These are phyloP conservation scores for Drosophila melanocephala DNA, from an alignment of 2,888 invertebrate species.

Conservation along the genomic window DNA sequence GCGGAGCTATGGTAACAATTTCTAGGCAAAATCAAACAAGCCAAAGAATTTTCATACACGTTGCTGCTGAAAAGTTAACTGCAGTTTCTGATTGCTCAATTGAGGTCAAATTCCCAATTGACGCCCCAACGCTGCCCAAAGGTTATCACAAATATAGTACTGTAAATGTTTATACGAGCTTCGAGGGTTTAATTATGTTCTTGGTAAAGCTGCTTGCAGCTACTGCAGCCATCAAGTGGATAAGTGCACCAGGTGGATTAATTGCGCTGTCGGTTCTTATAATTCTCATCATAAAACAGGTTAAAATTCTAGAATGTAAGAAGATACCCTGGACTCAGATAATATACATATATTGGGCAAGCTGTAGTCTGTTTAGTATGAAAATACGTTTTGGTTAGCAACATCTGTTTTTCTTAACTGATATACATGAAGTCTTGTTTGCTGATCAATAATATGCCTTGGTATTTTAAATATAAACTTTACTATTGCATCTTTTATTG, in stretches of 20 bases:
- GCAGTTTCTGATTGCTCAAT: conserved; percentile 56
- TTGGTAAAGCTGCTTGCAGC: neutral
- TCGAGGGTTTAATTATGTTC: neutral
- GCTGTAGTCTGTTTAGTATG: neutral
- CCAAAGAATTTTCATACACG: conserved; percentile 36
- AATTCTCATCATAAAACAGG: neutral
- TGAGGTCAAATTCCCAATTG: conserved; percentile 48
- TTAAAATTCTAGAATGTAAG: neutral
- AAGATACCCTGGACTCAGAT: neutral
- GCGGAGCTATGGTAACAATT: conserved; percentile 67
- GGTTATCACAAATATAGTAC: neutral
- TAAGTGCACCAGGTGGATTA: neutral
- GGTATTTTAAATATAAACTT: neutral
- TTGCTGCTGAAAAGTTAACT: conserved; percentile 45
- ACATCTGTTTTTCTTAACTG: neutral
- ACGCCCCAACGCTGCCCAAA: neutral
- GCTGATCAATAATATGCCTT: neutral
- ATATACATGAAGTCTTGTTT: neutral
- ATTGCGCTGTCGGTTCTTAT: neutral
- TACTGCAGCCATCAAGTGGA: neutral
- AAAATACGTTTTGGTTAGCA: neutral
- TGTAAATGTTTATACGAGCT: too few species aligned
- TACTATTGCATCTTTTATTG: neutral
- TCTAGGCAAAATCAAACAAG: conserved; percentile 59
- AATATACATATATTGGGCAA: neutral